Conservation (phyloP, 2,888 invertebrate species). For the Podabrus alpinus region DNA sequence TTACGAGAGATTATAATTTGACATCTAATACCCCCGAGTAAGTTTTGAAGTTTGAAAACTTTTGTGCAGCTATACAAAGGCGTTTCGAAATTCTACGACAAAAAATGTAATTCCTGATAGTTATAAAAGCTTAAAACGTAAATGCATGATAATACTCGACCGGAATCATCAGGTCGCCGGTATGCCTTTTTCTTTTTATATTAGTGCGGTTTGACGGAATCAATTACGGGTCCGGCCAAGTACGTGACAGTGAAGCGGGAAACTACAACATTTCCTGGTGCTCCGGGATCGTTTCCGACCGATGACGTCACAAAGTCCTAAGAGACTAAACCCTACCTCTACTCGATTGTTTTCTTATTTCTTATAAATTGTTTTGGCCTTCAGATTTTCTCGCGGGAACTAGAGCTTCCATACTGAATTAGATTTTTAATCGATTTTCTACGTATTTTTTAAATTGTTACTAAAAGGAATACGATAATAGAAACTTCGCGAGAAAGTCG, state of each 20-base stretch:
- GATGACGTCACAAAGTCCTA: conserved; percentile 40
- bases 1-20: conserved; percentile 25
- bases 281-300: conserved; percentile 34
- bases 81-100: conserved; percentile 11
- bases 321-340: conserved; percentile 47
- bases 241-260: conserved; percentile 36
- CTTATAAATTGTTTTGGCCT: conserved; percentile 52
- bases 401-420: conserved; percentile 48
- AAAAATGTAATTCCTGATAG: background rate
- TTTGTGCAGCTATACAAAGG: conserved; percentile 20
- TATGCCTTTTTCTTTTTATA: background rate
- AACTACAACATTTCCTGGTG: conserved; percentile 34
- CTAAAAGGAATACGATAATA: background rate
- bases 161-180: background rate
- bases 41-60: conserved; percentile 20
- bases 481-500: background rate
- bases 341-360: conserved; percentile 53
- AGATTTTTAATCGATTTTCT: conserved; percentile 43
- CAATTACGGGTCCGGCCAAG: conserved; percentile 31
- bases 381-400: conserved; percentile 43
- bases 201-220: conserved; percentile 29
- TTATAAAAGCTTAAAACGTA: background rate
- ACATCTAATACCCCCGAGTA: conserved; percentile 27
- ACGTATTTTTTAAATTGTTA: conserved; percentile 11
- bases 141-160: background rate